Conservation (phyloP, 92 coral and sea anemone species). For the Epizoanthus ramosus region DNA sequence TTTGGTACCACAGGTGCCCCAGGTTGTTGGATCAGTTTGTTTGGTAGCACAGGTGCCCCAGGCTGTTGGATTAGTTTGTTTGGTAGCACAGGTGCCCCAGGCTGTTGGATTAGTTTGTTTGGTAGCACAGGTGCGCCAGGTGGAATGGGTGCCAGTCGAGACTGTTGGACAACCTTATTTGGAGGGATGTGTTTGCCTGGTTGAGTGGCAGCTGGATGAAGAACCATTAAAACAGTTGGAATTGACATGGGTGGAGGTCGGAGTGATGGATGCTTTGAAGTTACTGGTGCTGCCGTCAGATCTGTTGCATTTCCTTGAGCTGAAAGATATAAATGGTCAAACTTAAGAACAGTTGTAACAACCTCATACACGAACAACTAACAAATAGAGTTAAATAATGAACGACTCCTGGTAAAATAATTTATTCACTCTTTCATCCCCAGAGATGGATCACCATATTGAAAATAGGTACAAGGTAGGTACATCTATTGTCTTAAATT, state of each 20-base stretch:
- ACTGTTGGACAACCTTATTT: background rate
- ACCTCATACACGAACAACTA: background rate
- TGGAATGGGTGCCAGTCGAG: background rate
- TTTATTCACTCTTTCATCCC: no score
- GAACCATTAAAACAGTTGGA: conserved; percentile 8
- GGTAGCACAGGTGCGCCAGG: background rate
- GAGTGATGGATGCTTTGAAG: background rate
- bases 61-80: no score
- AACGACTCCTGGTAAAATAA: no score
- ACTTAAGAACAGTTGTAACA: background rate
- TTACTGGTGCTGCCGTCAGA: background rate
- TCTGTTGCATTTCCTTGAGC: background rate
- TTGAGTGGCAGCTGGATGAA: conserved; percentile 7
- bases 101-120: no score
- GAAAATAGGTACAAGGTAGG: no score
- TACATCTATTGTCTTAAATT: no score
- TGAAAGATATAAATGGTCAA: background rate
- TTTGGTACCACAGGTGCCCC: no score
- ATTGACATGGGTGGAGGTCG: background rate
- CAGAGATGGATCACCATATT: no score
- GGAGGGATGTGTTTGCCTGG: background rate
- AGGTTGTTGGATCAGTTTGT: no score
- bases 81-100: no score
- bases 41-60: no score
- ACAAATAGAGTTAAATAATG: no score